phyloP scores from a whole-genome alignment of 2,113 vertebrate genomes.

The Excalfactoria chinensis region DNA sequence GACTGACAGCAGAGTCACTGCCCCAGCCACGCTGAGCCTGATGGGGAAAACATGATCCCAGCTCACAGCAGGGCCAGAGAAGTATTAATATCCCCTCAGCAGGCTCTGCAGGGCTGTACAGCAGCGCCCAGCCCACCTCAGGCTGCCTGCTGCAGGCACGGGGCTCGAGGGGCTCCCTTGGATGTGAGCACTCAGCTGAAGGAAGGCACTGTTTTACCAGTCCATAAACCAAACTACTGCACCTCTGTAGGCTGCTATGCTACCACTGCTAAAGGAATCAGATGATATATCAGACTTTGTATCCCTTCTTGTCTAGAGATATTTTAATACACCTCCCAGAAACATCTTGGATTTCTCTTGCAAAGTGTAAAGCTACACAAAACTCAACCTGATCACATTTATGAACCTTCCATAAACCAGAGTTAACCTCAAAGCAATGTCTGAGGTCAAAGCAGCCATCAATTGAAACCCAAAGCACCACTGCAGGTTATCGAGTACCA shows the following conservation, averaged over 20 bases:
- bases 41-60: background rate
- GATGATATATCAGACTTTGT: background rate
- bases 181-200: too few relatives aligned
- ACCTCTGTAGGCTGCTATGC: background rate
- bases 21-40: background rate
- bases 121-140: background rate
- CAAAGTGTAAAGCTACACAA: background rate
- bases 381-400: background rate
- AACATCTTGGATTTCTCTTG: background rate
- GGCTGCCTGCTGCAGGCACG: too few relatives aligned
- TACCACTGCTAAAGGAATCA: background rate
- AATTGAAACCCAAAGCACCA: background rate
- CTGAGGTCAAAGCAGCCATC: background rate
- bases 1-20: background rate
- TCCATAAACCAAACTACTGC: rapidly evolving
- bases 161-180: too few relatives aligned
- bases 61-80: background rate
- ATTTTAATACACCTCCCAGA: background rate
- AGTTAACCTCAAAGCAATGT: background rate
- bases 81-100: background rate
- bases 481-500: background rate
- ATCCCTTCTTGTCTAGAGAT: background rate
- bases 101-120: background rate
- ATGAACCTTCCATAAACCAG: background rate
- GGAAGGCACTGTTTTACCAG: background rate